Evolutionary conservation across 2,888 invertebrate genomes (phyloP).

Genomic region (Cerastis leucographa): DNA sequence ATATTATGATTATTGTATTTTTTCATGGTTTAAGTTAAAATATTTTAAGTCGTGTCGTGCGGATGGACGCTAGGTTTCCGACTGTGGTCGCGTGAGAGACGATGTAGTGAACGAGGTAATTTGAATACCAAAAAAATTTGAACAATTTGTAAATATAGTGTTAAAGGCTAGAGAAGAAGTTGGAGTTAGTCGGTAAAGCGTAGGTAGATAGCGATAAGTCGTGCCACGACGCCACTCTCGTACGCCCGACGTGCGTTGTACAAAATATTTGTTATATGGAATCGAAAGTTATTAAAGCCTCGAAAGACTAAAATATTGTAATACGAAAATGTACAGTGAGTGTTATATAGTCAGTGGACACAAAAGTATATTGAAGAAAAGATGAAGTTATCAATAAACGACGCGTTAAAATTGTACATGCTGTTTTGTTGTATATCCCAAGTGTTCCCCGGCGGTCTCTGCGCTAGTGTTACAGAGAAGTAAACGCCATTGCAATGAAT

Average conservation of each 20-base stretch:
- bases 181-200: conserved; percentile 84
- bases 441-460: conserved; percentile 59
- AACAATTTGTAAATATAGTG: conserved; percentile 90
- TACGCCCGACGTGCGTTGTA: conserved; percentile 89
- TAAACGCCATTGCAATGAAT: conserved; percentile 48
- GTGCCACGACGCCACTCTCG: conserved; percentile 88
- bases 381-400: conserved; percentile 90
- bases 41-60: conserved; percentile 86
- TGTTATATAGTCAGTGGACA: conserved; percentile 91
- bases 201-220: conserved; percentile 88
- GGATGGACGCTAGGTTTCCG: conserved; percentile 81
- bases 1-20: conserved; percentile 90
- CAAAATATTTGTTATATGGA: conserved; percentile 90
- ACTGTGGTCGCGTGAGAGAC: conserved; percentile 81
- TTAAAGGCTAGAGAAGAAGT: conserved; percentile 84
- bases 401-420: conserved; percentile 88
- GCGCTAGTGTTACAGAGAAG: conserved; percentile 21
- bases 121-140: conserved; percentile 91
- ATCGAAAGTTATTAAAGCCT: conserved; percentile 88
- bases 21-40: conserved; percentile 89
- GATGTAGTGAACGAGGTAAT: conserved; percentile 87
- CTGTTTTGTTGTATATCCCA: conserved; percentile 86
- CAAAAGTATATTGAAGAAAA: conserved; percentile 90
- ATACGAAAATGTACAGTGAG: conserved; percentile 91
- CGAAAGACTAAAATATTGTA: conserved; percentile 90